A percentile compares a stretch with the other conserved stretches of the same genome.
Evolutionary conservation across 2,797 vertebrate species (phyloP).

Genomic region (Molossus alvarezi): DNA sequence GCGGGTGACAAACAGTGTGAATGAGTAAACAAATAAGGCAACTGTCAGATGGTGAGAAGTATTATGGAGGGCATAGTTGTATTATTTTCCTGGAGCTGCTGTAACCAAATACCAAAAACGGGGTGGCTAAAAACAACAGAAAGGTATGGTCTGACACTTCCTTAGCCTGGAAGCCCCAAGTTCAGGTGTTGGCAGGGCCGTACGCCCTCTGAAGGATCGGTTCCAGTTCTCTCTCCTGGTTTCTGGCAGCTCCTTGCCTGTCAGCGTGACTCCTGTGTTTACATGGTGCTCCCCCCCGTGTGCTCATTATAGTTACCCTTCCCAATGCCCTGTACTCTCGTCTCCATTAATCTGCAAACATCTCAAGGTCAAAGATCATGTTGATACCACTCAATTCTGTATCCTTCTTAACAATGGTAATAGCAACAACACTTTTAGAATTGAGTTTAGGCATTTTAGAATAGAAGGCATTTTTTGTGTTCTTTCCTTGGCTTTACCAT

Average conservation of each 20-base stretch:
- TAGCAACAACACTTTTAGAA: not conserved
- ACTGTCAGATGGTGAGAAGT: not conserved
- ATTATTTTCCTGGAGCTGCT: not conserved
- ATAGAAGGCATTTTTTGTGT: not conserved
- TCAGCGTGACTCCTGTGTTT: not conserved
- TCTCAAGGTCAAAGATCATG: constrained; percentile 4
- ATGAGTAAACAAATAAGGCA: not conserved
- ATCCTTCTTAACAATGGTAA: not conserved
- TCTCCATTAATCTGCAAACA: not conserved
- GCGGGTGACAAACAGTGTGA: not conserved
- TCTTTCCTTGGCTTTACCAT: not conserved
- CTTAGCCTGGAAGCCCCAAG: not conserved
- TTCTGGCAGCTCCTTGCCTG: not conserved
- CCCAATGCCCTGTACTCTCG: not conserved
- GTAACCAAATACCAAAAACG: not conserved
- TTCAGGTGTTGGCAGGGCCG: not conserved
- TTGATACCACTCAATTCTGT: too few relatives aligned
- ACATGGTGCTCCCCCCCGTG: not conserved
- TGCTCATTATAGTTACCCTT: not conserved
- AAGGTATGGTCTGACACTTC: not conserved
- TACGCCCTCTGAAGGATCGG: not conserved
- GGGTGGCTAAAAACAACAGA: not conserved
- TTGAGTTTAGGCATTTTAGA: constrained; percentile 10
- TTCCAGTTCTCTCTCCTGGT: not conserved
- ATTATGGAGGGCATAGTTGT: not conserved